A percentile compares a stretch with the other conserved stretches of the same genome.
These are phyloP conservation scores for Cryptotis parvus DNA, from an alignment of 2,113 vertebrate genomes.

Conservation along the genomic window DNA sequence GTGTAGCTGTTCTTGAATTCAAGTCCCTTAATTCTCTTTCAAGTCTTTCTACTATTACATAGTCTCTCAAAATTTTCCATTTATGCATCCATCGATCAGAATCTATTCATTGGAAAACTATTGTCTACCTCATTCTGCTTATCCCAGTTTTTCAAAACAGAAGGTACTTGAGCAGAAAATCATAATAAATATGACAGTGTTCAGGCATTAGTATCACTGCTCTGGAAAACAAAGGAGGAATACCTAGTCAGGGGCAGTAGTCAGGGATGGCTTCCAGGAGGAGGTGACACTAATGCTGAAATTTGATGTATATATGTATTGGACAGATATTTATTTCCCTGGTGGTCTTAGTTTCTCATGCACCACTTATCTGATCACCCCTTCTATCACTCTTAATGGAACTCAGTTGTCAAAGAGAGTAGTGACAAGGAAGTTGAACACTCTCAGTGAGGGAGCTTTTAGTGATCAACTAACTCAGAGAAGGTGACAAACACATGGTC, in stretches of 20 bases:
- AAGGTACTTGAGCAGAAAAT: not conserved
- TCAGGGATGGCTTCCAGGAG: conserved; percentile 6
- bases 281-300: not conserved
- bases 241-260: not conserved
- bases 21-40: not conserved
- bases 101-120: not conserved
- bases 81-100: not conserved
- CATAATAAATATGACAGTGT: not conserved
- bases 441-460: not conserved
- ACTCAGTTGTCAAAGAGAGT: not conserved
- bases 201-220: not conserved
- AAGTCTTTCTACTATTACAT: not conserved
- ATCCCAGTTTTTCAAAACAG: not conserved
- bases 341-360: not conserved
- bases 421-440: not conserved
- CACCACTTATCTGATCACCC: not conserved
- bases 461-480: not conserved
- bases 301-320: not conserved
- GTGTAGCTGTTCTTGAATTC: not conserved
- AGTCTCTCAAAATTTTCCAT: not conserved
- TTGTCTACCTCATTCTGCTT: not conserved
- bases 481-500: not conserved
- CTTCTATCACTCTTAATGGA: not conserved
- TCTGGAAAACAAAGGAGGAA: not conserved
- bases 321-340: not conserved